A percentile compares a stretch with the other conserved stretches of the same genome.
These are phyloP conservation scores for Siderastrea siderea DNA, from an alignment of 92 coral and sea anemone genomes.

Conservation along the genomic window DNA sequence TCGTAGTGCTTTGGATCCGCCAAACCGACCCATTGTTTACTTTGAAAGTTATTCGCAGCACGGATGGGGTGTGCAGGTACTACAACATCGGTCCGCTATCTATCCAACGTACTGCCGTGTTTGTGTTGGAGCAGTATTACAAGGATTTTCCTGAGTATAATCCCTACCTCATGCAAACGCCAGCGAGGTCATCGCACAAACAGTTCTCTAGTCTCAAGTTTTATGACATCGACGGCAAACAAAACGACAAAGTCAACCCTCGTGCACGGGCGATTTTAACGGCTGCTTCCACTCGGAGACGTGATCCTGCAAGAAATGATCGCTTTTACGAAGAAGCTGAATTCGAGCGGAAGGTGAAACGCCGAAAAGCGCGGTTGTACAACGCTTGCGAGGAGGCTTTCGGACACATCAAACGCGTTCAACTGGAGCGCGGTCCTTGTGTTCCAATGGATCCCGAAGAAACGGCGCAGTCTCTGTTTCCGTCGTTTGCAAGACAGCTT, in stretches of 20 bases:
- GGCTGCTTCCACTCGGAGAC: slow-evolving; percentile 90
- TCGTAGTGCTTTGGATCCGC: slow-evolving; percentile 95
- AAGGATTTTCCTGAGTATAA: slow-evolving; percentile 98
- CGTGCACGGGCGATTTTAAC: slow-evolving; percentile 96
- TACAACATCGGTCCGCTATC: slow-evolving; percentile 95
- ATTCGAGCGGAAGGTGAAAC: slow-evolving; percentile 86
- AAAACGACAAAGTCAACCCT: slow-evolving; percentile 86
- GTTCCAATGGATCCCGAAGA: slow-evolving; percentile 99
- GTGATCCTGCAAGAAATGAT: slow-evolving; percentile 96
- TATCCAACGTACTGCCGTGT: slow-evolving; percentile 94
- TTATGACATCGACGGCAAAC: slow-evolving; percentile 96
- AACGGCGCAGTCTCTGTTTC: slow-evolving; percentile 98
- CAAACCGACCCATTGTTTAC: slow-evolving; percentile 92
- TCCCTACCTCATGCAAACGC: slow-evolving; percentile 91
- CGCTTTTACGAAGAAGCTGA: slow-evolving; percentile 99
- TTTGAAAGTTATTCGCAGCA: slow-evolving; percentile 95
- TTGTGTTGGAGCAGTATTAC: slow-evolving; percentile 96
- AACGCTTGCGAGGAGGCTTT: slow-evolving; percentile 97
- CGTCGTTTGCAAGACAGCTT: slow-evolving; percentile 97
- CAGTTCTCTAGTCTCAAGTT: slow-evolving; percentile 96
- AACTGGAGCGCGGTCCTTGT: slow-evolving; percentile 95
- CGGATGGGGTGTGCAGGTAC: slow-evolving; percentile 90
- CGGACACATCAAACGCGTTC: slow-evolving; percentile 92
- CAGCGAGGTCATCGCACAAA: slow-evolving; percentile 89
- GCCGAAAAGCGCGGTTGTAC: slow-evolving; percentile 88